Evolutionary conservation across 2,797 vertebrate genomes (phyloP).

Genomic region (Oreonectes daqikongensis): DNA sequence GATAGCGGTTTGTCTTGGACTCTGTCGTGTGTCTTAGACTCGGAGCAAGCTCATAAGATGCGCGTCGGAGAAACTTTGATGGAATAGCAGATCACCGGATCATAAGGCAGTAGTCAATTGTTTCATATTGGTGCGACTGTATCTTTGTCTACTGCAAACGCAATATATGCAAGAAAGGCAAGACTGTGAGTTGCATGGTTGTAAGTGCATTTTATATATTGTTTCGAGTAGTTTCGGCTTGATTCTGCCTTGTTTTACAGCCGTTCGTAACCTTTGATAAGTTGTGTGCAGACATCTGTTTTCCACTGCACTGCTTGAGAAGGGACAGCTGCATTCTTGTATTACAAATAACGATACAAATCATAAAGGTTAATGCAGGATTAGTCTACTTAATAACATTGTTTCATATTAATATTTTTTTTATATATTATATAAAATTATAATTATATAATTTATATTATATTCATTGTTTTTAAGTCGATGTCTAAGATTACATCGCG

Average conservation of each 20-base stretch:
- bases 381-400: not conserved
- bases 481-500: too few relatives aligned
- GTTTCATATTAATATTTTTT: too few relatives aligned
- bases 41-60: not conserved
- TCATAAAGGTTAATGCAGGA: not conserved
- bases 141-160: not conserved
- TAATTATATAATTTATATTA: too few relatives aligned
- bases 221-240: not conserved
- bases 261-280: not conserved
- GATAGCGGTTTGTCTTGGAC: not conserved
- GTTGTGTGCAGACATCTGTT: not conserved
- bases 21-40: not conserved
- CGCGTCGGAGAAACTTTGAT: slow-evolving; percentile 20
- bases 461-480: too few relatives aligned
- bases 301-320: not conserved
- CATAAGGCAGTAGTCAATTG: slow-evolving; percentile 3
- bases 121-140: not conserved
- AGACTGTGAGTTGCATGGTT: not conserved
- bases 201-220: not conserved
- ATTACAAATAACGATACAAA: not conserved
- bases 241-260: not conserved
- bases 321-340: too few relatives aligned
- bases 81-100: not conserved
- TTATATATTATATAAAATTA: too few relatives aligned
- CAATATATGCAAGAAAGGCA: not conserved